Conservation (phyloP, 2,888 invertebrate species). For the Ophraella communa region DNA sequence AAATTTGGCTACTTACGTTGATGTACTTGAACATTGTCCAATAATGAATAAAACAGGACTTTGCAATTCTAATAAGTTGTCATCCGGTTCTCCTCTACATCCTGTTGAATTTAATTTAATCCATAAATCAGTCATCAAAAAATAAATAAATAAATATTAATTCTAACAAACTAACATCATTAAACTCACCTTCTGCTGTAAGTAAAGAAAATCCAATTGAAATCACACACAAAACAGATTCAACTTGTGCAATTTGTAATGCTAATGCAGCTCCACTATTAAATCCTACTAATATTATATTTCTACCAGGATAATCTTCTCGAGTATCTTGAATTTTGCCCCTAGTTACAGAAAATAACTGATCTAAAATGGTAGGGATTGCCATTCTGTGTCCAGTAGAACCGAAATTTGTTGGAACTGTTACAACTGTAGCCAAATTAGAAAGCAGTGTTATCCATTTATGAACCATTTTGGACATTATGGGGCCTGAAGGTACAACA, state of each 20-base stretch:
- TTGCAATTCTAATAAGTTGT: conserved; percentile 73
- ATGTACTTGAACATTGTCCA: conserved; percentile 74
- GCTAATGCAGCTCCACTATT: conserved; percentile 79
- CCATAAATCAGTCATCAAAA: too few species aligned
- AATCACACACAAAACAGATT: conserved; percentile 74
- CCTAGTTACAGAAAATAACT: conserved; percentile 70
- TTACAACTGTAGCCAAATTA: conserved; percentile 72
- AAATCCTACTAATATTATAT: conserved; percentile 79
- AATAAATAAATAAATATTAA: too few species aligned
- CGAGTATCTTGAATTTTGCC: conserved; percentile 76
- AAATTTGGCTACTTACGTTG: conserved; percentile 60
- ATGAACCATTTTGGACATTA: conserved; percentile 65
- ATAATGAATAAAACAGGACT: conserved; percentile 80
- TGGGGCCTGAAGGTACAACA: conserved; percentile 66
- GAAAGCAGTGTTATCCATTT: conserved; percentile 76
- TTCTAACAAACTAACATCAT: background rate
- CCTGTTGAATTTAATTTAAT: conserved; percentile 4
- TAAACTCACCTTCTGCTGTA: conserved; percentile 69
- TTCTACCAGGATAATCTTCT: conserved; percentile 70
- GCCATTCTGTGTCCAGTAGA: conserved; percentile 57
- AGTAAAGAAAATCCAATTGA: conserved; percentile 80
- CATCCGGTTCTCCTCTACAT: conserved; percentile 75
- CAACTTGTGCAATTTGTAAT: conserved; percentile 75
- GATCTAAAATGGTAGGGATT: conserved; percentile 66
- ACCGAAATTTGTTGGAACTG: conserved; percentile 65